Base-by-base conservation (phyloP, 2,797 vertebrate species). In the Brachymystax lenok region DNA sequence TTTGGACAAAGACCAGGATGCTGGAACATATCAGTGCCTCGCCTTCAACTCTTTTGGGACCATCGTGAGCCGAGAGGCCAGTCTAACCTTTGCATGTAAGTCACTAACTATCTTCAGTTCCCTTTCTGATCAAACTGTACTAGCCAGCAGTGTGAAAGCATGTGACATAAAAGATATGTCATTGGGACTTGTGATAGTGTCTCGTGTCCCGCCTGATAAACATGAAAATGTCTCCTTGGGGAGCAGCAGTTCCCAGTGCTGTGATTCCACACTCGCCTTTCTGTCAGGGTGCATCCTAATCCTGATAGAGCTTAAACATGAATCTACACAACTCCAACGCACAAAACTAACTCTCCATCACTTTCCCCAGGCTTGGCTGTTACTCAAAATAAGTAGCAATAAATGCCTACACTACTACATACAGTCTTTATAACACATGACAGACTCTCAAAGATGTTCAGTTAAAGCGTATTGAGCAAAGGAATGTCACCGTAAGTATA, bases 71-170 rank as follows among this genome's bases (percentile, higher is more conserved):
- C 94, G 96, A 88, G 96, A 98, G 90, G 96, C 97, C 79, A 94
- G 92, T 81, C 96, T 99, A 79, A 97, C 96, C 86, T 99, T 99
- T 91, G 97, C 98, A 73, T 99, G 98, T 99, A 88, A 98, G 98
- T 98, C 17, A 17, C 19, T 61, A 69, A 66, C 16, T 69, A 73
- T 72, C 24, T 77, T 69, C 78, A 2, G 4, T 76, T 77, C 14
- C 82, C 40, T 83, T 3, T 54, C 27, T 77, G 61, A 40, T 71
- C 21, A 24, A 77, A 79, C 46, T 28, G 74, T 75, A 50, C 33
- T 64, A 77, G 73, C 69, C 51, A 21, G 52, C 40, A 35, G 51
- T 50, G 63, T 61, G 54, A 77, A 79, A 56, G 24, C 5, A 79
- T 54, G 74, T 33, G 63, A 72, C 33, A 83, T 28, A 78, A 82